Evolutionary conservation across 2,113 vertebrate species (phyloP).

Genomic region (Hypomesus transpacificus): DNA sequence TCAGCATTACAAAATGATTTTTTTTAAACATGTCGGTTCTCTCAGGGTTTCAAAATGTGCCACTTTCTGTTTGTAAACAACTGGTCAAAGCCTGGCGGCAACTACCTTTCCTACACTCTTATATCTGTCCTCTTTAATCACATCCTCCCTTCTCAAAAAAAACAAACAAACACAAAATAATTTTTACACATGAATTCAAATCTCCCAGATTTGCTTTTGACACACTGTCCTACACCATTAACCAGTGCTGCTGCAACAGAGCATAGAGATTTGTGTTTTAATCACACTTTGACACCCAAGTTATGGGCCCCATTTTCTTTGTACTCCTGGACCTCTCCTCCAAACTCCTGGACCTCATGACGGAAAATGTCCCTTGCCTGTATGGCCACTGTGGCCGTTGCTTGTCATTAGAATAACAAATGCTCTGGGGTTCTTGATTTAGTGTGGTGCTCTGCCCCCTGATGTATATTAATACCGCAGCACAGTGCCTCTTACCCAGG

Average conservation of each 20-base stretch:
- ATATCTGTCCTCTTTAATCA: background rate
- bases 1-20: background rate
- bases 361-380: conserved; percentile 21
- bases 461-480: conserved; percentile 69
- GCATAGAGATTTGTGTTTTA: background rate
- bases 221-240: background rate
- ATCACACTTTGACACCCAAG: background rate
- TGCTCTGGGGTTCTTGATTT: conserved; percentile 55
- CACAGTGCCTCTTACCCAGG: conserved; percentile 53
- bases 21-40: too few species aligned
- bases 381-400: conserved; percentile 28
- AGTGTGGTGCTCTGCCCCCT: conserved; percentile 57
- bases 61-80: too few species aligned
- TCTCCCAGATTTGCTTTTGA: background rate
- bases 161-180: background rate
- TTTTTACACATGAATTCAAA: background rate
- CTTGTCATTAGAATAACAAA: conserved; percentile 68
- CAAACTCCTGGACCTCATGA: background rate
- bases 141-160: background rate
- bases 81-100: background rate
- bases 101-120: background rate
- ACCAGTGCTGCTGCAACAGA: background rate
- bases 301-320: background rate
- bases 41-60: too few species aligned
- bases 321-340: background rate